Evolutionary conservation across 2,113 vertebrate genomes (phyloP), one percentile per base, ranked within the genome.

Genomic region (Apteryx owenii): DNA sequence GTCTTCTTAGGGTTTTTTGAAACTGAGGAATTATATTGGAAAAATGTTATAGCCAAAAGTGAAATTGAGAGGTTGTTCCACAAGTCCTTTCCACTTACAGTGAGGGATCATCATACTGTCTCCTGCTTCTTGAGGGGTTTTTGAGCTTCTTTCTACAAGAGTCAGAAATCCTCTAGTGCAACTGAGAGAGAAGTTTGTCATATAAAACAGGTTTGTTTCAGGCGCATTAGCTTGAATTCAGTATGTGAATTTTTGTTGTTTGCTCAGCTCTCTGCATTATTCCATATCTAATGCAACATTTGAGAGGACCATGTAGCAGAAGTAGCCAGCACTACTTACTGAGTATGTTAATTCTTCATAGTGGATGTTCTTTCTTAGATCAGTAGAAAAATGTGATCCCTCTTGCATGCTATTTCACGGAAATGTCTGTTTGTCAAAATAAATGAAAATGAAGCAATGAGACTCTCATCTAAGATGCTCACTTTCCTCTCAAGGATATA

Each of bases 231-330:
- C 72, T 85, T 85, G 53, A 36, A 33, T 7, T 62, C 28, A 8
- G 0, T 7, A 4, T 44, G 12, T 40, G 33, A 40, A 10, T 80
- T 80, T 58, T 44, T 64, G 18, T 48, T 73, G 33, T 60, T 81
- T 85, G 53, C 38, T 15, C 33, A 7, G 8, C n/a, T 56, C 28
- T 7, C 9, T 26, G 28, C 21, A 6, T 44, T 26, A 13, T 28
- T 33, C 33, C 5, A 1, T 62, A 86, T 22, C 54, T 15, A n/a
- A 33, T 6, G 7, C 0, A 48, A 0, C 16, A 38, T 60, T n/a
- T n/a, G 25, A 69, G 18, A 42, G 36, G 69, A 26, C 8, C 1
- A 0, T 19, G 6, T 31, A 54, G 68, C 28, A 31, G 12, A 56
- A 29, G 29, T 29, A 62, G 36, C 15, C 28, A 38, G 44, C 10